Base-by-base conservation (phyloP, 1,140 invertebrate genomes). In the Caenorhabditis inopinata region DNA sequence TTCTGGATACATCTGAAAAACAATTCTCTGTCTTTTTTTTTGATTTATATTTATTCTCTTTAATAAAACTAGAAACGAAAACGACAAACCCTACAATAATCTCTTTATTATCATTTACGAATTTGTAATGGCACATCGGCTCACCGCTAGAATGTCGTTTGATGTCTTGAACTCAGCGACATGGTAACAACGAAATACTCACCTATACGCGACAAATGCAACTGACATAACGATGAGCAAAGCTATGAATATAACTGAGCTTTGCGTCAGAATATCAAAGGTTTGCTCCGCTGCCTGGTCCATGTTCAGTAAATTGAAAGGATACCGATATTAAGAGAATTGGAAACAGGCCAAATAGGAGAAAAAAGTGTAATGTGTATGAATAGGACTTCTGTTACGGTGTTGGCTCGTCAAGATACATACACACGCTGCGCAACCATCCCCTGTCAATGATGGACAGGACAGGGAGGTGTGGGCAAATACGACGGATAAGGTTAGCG, bases 391-490 rank as follows among this genome's bases (percentile, higher is more conserved):
- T 68, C 29, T 38, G 58, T 68, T 38, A 68, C 21, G 32, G 32
- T 68, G 58, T 38, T 38, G 32, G 32, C 32, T 18, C 32, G 12
- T 68, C 16, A 42, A 42, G 58, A 68, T 68, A 68, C 58, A 68
- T 7, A 42, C n/a, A 1, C 23, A 68, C 58, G 38, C 16, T 38
- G 58, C 32, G 58, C 58, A 42, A 58, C 51, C 53, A 29, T 25
- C 58, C 32, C 58, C 58, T 68, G 58, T 68, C 58, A 68, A 11
- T 7, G 32, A 68, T 68, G 58, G 58, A 68, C 58, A 68, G 32
- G 58, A 68, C 58, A 68, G 58, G 32, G 58, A 68, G 58, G 32
- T 68, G 58, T 68, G 58, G 58, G 58, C 38, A 68, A 68, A 68
- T 38, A 68, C 27, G 3, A 53, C 38, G 38, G 38, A 42, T 42